Percentiles rank a stretch among this genome's conserved stretches.
These are phyloP conservation scores for Nannoperca obscura DNA, from an alignment of 2,797 vertebrate genomes.

Conservation along the genomic window DNA sequence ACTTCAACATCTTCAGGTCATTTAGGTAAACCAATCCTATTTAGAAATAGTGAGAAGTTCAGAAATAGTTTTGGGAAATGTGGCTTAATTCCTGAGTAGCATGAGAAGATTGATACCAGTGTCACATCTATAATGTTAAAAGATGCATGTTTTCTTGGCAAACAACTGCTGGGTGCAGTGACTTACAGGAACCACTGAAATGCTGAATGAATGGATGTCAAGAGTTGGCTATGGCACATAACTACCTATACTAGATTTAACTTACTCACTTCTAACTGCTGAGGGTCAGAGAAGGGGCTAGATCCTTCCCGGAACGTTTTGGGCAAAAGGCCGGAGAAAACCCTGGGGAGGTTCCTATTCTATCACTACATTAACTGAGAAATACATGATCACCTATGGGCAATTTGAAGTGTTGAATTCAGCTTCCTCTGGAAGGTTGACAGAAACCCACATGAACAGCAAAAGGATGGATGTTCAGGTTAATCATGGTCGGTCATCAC, in stretches of 20 bases:
- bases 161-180: not conserved
- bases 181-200: not conserved
- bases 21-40: not conserved
- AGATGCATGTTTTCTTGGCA: not conserved
- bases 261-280: not conserved
- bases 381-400: constrained; percentile 23
- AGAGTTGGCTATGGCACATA: not conserved
- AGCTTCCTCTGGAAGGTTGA: constrained; percentile 6
- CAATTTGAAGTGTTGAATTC: constrained; percentile 8
- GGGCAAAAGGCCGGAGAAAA: constrained; percentile 4
- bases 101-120: not conserved
- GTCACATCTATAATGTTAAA: not conserved
- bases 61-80: not conserved
- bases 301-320: constrained; percentile 1
- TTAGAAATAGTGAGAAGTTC: not conserved
- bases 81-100: not conserved
- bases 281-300: constrained; percentile 13
- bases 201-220: not conserved
- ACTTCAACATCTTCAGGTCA: not conserved
- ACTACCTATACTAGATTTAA: not conserved
- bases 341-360: constrained; percentile 8
- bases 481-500: not conserved
- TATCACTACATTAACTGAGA: constrained; percentile 14
- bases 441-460: not conserved
- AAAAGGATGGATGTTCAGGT: constrained; percentile 7